These are phyloP conservation scores for Pseudachorutes palmiensis DNA, from an alignment of 1,140 invertebrate genomes.

Conservation along the genomic window DNA sequence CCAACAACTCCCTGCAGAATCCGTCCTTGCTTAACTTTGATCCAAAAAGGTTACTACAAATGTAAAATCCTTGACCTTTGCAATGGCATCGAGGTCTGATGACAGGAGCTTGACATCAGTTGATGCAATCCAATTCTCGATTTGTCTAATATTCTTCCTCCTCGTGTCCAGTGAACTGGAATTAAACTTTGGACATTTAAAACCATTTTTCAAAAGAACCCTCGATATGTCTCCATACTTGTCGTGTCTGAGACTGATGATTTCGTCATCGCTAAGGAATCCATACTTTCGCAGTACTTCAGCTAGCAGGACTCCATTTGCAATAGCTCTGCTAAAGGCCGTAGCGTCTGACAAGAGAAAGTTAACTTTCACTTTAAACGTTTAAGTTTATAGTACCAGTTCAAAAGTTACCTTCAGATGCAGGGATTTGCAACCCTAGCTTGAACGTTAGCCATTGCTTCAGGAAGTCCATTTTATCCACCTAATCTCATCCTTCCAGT, in stretches of 20 bases:
- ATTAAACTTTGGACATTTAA: not conserved
- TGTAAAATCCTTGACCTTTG: not conserved
- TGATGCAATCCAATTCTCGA: not conserved
- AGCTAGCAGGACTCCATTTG: constrained; percentile 13
- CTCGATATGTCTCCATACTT: not conserved
- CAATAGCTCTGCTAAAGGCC: not conserved
- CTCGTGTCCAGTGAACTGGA: not conserved
- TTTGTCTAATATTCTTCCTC: not conserved
- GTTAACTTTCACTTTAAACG: not conserved
- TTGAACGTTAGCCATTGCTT: constrained; percentile 6
- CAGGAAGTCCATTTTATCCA: not conserved
- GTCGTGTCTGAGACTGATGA: constrained; percentile 10
- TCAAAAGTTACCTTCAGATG: not conserved
- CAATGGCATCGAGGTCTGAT: not conserved
- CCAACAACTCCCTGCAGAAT: not conserved
- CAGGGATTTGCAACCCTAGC: constrained; percentile 2
- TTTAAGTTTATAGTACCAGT: not conserved
- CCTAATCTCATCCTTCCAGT: too few species aligned
- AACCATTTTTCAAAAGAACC: not conserved
- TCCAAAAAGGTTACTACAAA: not conserved
- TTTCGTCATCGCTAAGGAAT: constrained; percentile 10
- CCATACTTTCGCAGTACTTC: constrained; percentile 16
- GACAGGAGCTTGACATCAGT: not conserved
- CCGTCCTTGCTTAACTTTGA: not conserved
- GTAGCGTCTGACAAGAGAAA: not conserved